phyloP scores from a whole-genome alignment of 2,888 invertebrate genomes.

The Eristalinus aeneus region DNA sequence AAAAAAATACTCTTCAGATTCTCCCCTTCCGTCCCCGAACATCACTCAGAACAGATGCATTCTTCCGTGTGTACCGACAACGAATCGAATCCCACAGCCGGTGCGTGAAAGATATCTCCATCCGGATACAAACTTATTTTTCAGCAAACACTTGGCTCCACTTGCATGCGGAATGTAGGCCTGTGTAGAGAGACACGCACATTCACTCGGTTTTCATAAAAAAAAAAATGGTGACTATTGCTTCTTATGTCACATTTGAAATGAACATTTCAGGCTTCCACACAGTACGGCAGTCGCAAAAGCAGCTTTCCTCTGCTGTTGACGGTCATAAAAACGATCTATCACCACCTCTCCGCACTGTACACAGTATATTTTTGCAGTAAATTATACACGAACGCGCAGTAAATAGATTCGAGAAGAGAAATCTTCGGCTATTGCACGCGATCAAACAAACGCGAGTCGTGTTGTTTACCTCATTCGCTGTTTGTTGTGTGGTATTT shows the following conservation, averaged over 20 bases:
- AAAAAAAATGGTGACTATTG: background rate
- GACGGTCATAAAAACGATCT: constrained; percentile 40
- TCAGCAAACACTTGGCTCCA: background rate
- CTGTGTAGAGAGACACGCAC: background rate
- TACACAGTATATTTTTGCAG: constrained; percentile 20
- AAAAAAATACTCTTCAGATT: background rate
- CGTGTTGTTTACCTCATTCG: constrained; percentile 11
- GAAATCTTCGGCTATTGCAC: constrained; percentile 28
- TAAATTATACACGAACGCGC: background rate
- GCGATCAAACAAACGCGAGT: constrained; percentile 13
- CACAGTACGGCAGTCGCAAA: background rate
- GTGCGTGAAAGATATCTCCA: background rate
- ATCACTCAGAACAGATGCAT: background rate
- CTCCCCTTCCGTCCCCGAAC: background rate
- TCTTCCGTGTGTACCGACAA: background rate
- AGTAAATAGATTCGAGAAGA: background rate
- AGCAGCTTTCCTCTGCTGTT: background rate
- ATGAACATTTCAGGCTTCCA: background rate
- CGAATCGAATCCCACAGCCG: background rate
- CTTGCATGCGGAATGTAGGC: background rate
- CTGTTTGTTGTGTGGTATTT: background rate
- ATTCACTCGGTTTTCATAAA: background rate
- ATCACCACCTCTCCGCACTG: constrained; percentile 10
- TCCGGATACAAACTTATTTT: background rate
- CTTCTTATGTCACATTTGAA: background rate